phyloP scores from a whole-genome alignment of 2,797 vertebrate genomes.

The Trichosurus vulpecula region DNA sequence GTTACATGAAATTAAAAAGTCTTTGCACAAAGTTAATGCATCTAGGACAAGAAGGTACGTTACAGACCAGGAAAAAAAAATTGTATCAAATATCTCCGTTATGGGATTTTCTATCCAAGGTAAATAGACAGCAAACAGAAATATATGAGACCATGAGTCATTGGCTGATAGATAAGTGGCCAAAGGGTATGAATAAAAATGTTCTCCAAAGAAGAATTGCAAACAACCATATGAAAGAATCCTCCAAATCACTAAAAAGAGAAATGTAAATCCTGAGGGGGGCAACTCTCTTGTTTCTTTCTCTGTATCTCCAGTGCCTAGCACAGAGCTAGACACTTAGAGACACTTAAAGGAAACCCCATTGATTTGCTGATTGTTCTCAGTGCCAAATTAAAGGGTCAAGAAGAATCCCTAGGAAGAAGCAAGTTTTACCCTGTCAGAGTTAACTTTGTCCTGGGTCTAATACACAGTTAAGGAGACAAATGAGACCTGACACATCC shows the following conservation, averaged over 20 bases:
- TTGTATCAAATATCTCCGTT: neutral
- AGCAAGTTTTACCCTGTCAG: constrained; percentile 46
- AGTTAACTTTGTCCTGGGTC: constrained; percentile 57
- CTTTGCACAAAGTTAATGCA: neutral
- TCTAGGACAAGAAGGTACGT: neutral
- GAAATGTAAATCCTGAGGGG: neutral
- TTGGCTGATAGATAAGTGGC: neutral
- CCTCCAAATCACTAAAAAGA: neutral
- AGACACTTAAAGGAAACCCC: neutral
- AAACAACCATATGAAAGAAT: neutral
- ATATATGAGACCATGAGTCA: neutral
- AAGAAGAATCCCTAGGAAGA: neutral
- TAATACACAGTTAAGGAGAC: constrained; percentile 52
- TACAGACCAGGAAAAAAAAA: neutral
- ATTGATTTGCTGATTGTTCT: neutral
- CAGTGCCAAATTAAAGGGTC: neutral
- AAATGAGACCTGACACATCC: constrained; percentile 62
- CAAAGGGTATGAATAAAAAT: neutral
- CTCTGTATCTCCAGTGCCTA: constrained; percentile 40
- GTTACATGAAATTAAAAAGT: neutral
- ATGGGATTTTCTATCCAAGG: neutral
- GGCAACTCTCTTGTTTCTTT: neutral
- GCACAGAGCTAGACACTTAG: neutral
- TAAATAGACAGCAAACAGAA: neutral
- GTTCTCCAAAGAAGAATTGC: neutral